Conservation (phyloP, 1,140 invertebrate genomes). For the Charaxes varanes region DNA sequence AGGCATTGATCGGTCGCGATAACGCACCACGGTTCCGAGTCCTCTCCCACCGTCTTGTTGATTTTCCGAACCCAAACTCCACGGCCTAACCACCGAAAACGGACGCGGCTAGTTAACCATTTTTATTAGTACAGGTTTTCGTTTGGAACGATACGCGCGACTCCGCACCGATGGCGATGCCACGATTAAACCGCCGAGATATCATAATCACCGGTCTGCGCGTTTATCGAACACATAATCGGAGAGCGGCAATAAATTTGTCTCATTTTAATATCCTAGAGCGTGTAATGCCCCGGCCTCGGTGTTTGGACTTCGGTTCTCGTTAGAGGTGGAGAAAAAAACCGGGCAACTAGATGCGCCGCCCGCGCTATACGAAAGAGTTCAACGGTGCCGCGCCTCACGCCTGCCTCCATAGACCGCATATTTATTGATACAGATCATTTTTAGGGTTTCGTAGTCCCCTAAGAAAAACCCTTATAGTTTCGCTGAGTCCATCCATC, state of each 20-base stretch:
- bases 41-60: conserved; percentile 54
- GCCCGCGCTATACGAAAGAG: conserved; percentile 47
- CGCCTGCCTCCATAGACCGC: neutral
- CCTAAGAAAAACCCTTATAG: too few species aligned
- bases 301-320: conserved; percentile 46
- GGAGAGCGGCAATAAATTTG: conserved; percentile 68
- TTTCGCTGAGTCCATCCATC: too few species aligned
- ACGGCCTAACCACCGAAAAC: too few species aligned
- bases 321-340: conserved; percentile 37
- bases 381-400: conserved; percentile 40
- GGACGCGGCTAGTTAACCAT: conserved; percentile 62
- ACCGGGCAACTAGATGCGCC: conserved; percentile 23
- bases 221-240: conserved; percentile 70
- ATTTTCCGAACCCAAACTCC: conserved; percentile 67
- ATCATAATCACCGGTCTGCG: conserved; percentile 70
- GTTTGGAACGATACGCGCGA: conserved; percentile 56
- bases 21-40: conserved; percentile 55
- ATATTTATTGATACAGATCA: too few species aligned
- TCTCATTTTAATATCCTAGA: conserved; percentile 69
- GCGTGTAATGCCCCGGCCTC: conserved; percentile 53
- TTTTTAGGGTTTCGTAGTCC: too few species aligned
- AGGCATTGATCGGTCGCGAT: conserved; percentile 58
- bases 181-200: conserved; percentile 65
- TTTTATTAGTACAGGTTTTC: conserved; percentile 71
- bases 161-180: conserved; percentile 63